Percentiles rank a stretch among this genome's conserved stretches.
Evolutionary conservation across 2,113 vertebrate species (phyloP).

Genomic region (Beaufortia kweichowensis): DNA sequence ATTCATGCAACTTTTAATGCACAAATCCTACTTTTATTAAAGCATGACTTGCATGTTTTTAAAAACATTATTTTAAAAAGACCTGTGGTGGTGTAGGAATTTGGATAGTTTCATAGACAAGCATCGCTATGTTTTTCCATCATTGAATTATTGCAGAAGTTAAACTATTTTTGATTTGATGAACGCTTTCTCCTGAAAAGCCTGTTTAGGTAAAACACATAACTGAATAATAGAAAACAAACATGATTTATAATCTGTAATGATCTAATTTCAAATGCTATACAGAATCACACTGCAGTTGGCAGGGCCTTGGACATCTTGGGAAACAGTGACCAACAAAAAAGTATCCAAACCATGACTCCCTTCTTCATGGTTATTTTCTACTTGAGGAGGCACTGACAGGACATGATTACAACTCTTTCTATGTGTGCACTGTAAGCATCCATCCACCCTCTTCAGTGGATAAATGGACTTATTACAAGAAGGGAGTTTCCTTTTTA

Average conservation of each 20-base stretch:
- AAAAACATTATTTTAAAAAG: no score
- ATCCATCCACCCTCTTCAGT: not conserved
- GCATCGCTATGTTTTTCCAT: no score
- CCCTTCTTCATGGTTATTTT: conserved; percentile 8
- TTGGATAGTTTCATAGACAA: no score
- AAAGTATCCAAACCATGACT: conserved; percentile 25
- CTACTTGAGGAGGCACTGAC: not conserved
- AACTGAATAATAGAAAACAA: not conserved
- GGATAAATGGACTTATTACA: no score
- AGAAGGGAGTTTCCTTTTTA: conserved; percentile 5
- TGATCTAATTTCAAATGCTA: no score
- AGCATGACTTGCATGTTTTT: no score
- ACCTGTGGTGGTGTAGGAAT: no score
- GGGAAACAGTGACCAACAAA: conserved; percentile 20
- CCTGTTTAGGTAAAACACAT: no score
- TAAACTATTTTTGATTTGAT: no score
- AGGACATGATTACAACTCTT: not conserved
- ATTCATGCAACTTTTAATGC: conserved; percentile 3
- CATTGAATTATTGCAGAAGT: no score
- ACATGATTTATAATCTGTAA: not conserved
- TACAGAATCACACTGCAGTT: conserved; percentile 35
- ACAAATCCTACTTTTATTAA: not conserved
- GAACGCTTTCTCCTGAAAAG: no score
- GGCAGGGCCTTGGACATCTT: conserved; percentile 26
- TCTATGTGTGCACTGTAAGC: conserved; percentile 1